These are phyloP conservation scores for Crenuchus spilurus DNA, from an alignment of 2,797 vertebrate species.

Conservation along the genomic window DNA sequence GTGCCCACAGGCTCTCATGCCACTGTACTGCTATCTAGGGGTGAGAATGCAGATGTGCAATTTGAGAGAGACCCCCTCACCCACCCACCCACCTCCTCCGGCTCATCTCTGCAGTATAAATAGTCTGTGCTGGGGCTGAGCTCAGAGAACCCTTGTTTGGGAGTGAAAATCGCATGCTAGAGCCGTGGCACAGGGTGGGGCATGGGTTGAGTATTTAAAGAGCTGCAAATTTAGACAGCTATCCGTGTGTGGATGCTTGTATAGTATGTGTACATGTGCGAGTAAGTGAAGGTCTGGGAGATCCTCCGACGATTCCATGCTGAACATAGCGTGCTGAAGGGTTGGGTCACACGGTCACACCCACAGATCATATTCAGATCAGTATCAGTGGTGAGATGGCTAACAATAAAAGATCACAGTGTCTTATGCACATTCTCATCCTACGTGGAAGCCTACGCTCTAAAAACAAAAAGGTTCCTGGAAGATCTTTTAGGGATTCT, in stretches of 20 bases:
- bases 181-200: constrained; percentile 66
- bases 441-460: too few species aligned
- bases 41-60: constrained; percentile 69
- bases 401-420: constrained; percentile 58
- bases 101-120: constrained; percentile 74
- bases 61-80: constrained; percentile 15
- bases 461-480: too few species aligned
- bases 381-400: constrained; percentile 55
- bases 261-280: constrained; percentile 34
- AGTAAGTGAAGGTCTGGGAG: constrained; percentile 47
- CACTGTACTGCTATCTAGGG: constrained; percentile 79
- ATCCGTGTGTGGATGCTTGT: constrained; percentile 37
- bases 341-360: constrained; percentile 65
- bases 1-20: constrained; percentile 61
- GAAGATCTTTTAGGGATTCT: too few species aligned
- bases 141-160: constrained; percentile 69
- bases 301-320: constrained; percentile 65
- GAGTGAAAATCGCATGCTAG: constrained; percentile 62
- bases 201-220: constrained; percentile 73
- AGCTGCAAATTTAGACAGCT: constrained; percentile 55
- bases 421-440: not conserved
- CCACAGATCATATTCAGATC: constrained; percentile 62
- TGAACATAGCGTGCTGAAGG: constrained; percentile 62
- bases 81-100: constrained; percentile 7
- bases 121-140: constrained; percentile 78